Conservation (phyloP, 1,140 invertebrate genomes). For the Dinothrombium tinctorium region DNA sequence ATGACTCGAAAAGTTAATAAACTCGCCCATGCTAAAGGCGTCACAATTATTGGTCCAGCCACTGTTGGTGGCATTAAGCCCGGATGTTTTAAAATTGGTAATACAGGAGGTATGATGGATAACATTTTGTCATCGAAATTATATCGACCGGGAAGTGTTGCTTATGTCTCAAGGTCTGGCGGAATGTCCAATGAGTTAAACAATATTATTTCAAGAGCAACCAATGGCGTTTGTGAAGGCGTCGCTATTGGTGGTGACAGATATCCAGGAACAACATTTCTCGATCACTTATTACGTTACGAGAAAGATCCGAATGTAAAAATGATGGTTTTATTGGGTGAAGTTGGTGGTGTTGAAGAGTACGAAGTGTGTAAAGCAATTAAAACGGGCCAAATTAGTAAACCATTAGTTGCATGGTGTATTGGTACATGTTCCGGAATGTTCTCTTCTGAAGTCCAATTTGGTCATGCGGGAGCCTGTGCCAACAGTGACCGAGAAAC, state of each 20-base stretch:
- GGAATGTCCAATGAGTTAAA: conserved; percentile 99
- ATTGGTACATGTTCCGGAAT: conserved; percentile 18
- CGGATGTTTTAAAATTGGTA: conserved; percentile 97
- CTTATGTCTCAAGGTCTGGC: conserved; percentile 91
- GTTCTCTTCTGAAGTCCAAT: conserved; percentile 48
- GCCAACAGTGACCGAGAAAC: conserved; percentile 89
- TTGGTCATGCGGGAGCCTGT: conserved; percentile 94
- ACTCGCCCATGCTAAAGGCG: conserved; percentile 45
- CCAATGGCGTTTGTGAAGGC: conserved; percentile 91
- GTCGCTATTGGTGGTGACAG: conserved; percentile 98
- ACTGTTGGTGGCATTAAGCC: conserved; percentile 94
- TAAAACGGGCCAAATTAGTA: conserved; percentile 52
- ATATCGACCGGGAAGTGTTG: conserved; percentile 65
- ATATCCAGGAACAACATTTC: conserved; percentile 93
- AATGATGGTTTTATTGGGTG: conserved; percentile 83
- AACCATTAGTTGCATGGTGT: conserved; percentile 82
- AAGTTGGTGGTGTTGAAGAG: conserved; percentile 94
- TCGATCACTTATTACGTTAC: conserved; percentile 83
- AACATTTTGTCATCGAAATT: conserved; percentile 94
- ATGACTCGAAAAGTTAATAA: conserved; percentile 85
- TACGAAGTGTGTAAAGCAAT: conserved; percentile 85
- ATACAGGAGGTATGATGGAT: conserved; percentile 98
- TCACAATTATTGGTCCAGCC: conserved; percentile 81
- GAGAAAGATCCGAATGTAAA: conserved; percentile 48
- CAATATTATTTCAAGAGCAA: conserved; percentile 89